Evolutionary conservation across 2,113 vertebrate species (phyloP), one percentile per base, ranked within the genome.

Genomic region (Tenebrosternarchus preto): DNA sequence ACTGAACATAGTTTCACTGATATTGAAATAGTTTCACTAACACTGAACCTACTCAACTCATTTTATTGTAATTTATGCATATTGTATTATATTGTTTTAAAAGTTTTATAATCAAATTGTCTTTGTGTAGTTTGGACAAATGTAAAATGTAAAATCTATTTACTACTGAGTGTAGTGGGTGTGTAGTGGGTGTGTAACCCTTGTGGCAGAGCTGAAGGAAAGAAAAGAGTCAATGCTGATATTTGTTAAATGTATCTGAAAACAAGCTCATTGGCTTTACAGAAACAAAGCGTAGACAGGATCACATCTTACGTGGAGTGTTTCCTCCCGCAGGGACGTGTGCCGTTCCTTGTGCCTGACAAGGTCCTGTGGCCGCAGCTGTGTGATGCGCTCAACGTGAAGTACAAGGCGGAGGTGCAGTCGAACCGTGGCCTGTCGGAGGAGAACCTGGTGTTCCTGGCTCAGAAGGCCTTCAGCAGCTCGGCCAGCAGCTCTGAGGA

Each of bases 361-460:
- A 99, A 98, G 81, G 97, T 99, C 87, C 87, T 95, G 31, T 96
- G 95, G 95, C 94, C 95, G 3, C 95, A 96, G 92, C 90, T 99
- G 76, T 99, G 97, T 0, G 97, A 98, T 6, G 96, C 97, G 0
- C 96, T 97, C 88, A 98, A 98, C 92, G 96, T 98, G 95, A 98
- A 98, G 88, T 98, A 97, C 94, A 98, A 96, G 89, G 95, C 96
- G 0, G 97, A 98, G 84, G 96, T 98, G 78, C 97, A 98, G 91
- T 98, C 96, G 84, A 98, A 90, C 89, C 93, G 95, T 0, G 96
- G 97, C 79, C 91, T 98, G 84, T 96, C 95, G 4, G 96, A 98
- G 87, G 96, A 98, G 87, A 98, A 98, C 90, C 88, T 98, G 79
- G 94, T 98, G 82, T 98, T 98, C 89, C 90, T 98, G 83, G 97